Evolutionary conservation across 2,888 invertebrate species (phyloP).

Genomic region (Ophion ellenae): DNA sequence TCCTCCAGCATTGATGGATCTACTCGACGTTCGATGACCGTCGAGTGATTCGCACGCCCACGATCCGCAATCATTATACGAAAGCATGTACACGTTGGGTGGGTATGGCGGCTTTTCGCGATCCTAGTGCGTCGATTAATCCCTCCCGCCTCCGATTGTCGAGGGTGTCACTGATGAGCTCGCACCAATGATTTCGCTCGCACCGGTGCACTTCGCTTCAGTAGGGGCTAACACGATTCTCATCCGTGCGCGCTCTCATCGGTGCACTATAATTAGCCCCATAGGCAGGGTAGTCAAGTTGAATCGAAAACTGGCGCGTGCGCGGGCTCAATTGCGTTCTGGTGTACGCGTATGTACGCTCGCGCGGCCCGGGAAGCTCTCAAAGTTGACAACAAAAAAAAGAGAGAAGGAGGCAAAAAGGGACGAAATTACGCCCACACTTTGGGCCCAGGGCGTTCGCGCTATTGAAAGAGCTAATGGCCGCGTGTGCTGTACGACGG

Average conservation of each 20-base stretch:
- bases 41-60: not conserved
- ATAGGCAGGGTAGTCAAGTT: slow-evolving; percentile 14
- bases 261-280: not conserved
- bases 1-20: not conserved
- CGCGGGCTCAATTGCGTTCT: slow-evolving; percentile 22
- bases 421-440: not conserved
- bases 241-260: not conserved
- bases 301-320: not conserved
- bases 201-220: not conserved
- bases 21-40: slow-evolving; percentile 17
- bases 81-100: no score
- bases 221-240: not conserved
- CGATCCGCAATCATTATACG: no score
- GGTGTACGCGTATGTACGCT: not conserved
- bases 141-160: no score
- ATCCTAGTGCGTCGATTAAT: no score
- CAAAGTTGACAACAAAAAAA: slow-evolving; percentile 26
- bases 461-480: slow-evolving; percentile 47
- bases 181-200: not conserved
- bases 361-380: slow-evolving; percentile 19
- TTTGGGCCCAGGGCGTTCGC: not conserved
- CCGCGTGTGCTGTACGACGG: slow-evolving; percentile 5
- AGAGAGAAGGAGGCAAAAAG: not conserved
- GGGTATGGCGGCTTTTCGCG: no score
- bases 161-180: not conserved